A percentile compares a stretch with the other conserved stretches of the same genome.
Conservation (phyloP, 64 coral and sea anemone species). For the Montipora cactus region DNA sequence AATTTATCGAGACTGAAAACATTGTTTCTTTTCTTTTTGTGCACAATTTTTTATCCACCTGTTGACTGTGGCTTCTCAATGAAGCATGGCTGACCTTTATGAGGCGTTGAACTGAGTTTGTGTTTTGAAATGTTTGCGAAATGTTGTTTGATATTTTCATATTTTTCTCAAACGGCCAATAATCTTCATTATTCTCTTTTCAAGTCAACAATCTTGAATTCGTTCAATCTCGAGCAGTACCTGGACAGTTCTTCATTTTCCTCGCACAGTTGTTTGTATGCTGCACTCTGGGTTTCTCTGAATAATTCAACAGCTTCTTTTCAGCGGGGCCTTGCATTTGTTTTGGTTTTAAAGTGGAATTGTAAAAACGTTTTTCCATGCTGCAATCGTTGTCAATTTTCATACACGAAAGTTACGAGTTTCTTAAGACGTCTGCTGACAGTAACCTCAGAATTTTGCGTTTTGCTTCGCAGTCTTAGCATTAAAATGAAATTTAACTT, state of each 20-base stretch:
- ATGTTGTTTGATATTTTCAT: background rate
- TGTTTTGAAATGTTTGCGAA: too few species aligned
- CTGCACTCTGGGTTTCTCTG: background rate
- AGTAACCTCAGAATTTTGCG: background rate
- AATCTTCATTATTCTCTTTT: background rate
- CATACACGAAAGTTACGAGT: background rate
- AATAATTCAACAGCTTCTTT: constrained; percentile 48
- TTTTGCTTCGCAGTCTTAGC: background rate
- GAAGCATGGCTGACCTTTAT: background rate
- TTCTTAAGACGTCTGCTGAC: background rate
- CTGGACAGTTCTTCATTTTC: background rate
- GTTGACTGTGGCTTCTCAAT: constrained; percentile 16
- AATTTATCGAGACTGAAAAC: too few species aligned
- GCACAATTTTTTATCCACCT: constrained; percentile 8
- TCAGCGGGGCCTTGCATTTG: background rate
- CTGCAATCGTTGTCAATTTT: background rate
- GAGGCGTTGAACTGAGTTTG: too few species aligned
- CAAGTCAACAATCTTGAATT: background rate
- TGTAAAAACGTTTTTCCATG: background rate
- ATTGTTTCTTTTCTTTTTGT: background rate
- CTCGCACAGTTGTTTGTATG: background rate
- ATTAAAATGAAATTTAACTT: background rate
- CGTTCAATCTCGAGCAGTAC: background rate
- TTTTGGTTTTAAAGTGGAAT: background rate
- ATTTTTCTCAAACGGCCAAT: background rate